These are phyloP conservation scores for Augochlorella aurata DNA, from an alignment of 2,888 invertebrate genomes.

Conservation along the genomic window DNA sequence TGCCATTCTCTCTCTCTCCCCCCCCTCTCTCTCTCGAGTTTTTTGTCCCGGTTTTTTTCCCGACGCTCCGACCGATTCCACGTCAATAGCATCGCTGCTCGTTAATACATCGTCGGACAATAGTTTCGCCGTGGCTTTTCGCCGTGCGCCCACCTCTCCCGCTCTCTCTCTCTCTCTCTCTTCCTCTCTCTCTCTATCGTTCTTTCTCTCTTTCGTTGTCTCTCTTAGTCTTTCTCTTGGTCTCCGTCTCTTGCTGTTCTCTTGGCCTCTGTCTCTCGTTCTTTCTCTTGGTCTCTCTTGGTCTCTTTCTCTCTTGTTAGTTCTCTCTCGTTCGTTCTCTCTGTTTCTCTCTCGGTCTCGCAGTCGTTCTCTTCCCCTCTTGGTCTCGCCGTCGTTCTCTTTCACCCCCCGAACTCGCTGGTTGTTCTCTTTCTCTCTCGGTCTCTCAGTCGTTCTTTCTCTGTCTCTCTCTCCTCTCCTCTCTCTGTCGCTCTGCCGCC, in stretches of 20 bases:
- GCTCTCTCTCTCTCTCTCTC: background rate
- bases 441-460: background rate
- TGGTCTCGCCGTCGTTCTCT: slow-evolving; percentile 4
- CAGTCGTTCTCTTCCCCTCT: slow-evolving; percentile 12
- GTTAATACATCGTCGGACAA: slow-evolving; percentile 75
- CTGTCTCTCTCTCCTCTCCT: slow-evolving; percentile 35
- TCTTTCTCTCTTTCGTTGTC: slow-evolving; percentile 15
- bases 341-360: slow-evolving; percentile 10
- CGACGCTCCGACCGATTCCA: slow-evolving; percentile 60
- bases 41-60: slow-evolving; percentile 59
- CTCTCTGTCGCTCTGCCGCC: slow-evolving; percentile 16
- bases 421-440: slow-evolving; percentile 20
- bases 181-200: slow-evolving; percentile 21
- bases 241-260: slow-evolving; percentile 23
- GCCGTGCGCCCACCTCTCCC: slow-evolving; percentile 55
- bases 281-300: slow-evolving; percentile 7
- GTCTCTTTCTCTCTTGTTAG: background rate
- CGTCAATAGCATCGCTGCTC: slow-evolving; percentile 72
- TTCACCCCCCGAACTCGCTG: background rate
- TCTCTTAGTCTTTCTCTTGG: background rate
- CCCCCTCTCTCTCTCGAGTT: background rate
- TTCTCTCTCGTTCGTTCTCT: slow-evolving; percentile 6
- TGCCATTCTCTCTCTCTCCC: background rate
- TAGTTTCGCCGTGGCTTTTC: slow-evolving; percentile 69
- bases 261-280: slow-evolving; percentile 2